Evolutionary conservation across 2,888 invertebrate species (phyloP).

Genomic region (Zygaena filipendulae): DNA sequence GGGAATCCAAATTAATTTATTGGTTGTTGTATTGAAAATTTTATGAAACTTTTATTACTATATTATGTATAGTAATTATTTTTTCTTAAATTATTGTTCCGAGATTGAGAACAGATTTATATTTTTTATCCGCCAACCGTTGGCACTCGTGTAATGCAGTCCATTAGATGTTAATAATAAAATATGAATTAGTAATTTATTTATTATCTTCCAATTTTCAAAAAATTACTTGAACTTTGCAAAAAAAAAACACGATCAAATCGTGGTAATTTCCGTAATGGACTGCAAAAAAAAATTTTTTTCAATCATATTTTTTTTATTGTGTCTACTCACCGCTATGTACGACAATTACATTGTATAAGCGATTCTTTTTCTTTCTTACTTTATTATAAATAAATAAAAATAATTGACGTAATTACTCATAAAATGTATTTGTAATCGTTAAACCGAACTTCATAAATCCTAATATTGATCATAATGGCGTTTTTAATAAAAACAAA

Average conservation of each 20-base stretch:
- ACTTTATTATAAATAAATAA: slow-evolving; percentile 50
- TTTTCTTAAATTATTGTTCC: slow-evolving; percentile 60
- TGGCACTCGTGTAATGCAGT: slow-evolving; percentile 56
- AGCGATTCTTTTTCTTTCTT: slow-evolving; percentile 48
- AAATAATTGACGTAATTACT: slow-evolving; percentile 63
- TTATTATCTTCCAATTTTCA: slow-evolving; percentile 53
- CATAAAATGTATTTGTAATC: slow-evolving; percentile 64
- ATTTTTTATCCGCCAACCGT: slow-evolving; percentile 47
- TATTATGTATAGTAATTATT: slow-evolving; percentile 45
- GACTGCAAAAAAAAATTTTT: too few relatives aligned
- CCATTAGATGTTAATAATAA: slow-evolving; percentile 42
- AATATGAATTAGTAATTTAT: too few relatives aligned
- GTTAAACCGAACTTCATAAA: slow-evolving; percentile 68
- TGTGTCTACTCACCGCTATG: too few relatives aligned
- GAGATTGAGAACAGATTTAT: slow-evolving; percentile 35
- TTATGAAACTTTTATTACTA: slow-evolving; percentile 17
- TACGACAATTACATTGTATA: too few relatives aligned
- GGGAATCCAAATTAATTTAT: slow-evolving; percentile 68
- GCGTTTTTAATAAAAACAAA: slow-evolving; percentile 69
- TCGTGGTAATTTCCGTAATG: too few relatives aligned
- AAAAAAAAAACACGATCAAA: too few relatives aligned
- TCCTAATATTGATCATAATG: slow-evolving; percentile 69
- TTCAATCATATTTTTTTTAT: too few relatives aligned
- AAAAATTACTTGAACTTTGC: too few relatives aligned
- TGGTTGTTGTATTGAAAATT: slow-evolving; percentile 63